Percentiles rank a stretch among this genome's conserved stretches.
Evolutionary conservation across 2,113 vertebrate genomes (phyloP).

Genomic region (Sorex fumeus): DNA sequence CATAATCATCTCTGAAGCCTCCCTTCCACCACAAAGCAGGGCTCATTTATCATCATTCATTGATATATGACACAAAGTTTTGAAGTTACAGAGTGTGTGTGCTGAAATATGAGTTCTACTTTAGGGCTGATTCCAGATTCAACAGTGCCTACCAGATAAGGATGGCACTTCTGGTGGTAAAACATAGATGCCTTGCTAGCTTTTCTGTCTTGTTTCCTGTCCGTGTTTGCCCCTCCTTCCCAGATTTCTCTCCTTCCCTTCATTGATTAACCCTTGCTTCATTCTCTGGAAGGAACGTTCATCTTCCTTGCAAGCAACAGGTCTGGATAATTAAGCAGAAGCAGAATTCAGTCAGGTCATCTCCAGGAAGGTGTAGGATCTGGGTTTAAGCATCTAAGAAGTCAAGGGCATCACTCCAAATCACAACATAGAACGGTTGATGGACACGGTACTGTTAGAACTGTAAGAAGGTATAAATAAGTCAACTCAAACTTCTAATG

Average conservation of each 20-base stretch:
- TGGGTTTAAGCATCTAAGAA: background rate
- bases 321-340: slow-evolving; percentile 42
- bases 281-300: background rate
- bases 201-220: background rate
- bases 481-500: background rate
- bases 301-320: slow-evolving; percentile 35
- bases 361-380: background rate
- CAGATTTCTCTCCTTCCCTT: slow-evolving; percentile 5
- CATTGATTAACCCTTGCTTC: background rate
- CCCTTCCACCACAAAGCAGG: background rate
- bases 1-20: slow-evolving; percentile 20
- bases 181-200: background rate
- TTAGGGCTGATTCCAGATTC: background rate
- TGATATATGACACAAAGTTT: background rate
- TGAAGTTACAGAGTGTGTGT: background rate
- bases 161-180: background rate
- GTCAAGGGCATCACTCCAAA: background rate
- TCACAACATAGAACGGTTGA: background rate
- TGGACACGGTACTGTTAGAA: background rate
- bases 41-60: background rate
- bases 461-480: background rate
- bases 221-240: background rate
- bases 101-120: slow-evolving; percentile 15
- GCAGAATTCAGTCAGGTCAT: slow-evolving; percentile 10
- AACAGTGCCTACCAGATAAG: background rate